These are phyloP conservation scores for Dryobotodes eremita DNA, from an alignment of 2,888 invertebrate species.

Conservation along the genomic window DNA sequence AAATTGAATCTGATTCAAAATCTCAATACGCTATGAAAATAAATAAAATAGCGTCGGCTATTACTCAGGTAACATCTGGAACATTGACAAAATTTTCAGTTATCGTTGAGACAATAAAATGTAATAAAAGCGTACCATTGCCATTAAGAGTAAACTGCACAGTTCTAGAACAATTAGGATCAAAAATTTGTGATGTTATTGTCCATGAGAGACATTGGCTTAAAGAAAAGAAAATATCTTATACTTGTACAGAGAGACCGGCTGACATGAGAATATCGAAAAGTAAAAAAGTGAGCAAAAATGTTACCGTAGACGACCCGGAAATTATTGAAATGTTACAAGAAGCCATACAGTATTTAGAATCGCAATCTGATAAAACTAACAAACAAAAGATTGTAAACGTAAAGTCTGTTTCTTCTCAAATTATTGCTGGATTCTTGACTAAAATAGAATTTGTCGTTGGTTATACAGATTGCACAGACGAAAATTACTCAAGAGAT, in stretches of 20 bases:
- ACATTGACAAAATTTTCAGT: slow-evolving; percentile 79
- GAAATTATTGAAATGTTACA: slow-evolving; percentile 77
- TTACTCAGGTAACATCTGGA: slow-evolving; percentile 75
- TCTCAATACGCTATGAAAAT: slow-evolving; percentile 75
- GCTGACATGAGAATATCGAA: slow-evolving; percentile 74
- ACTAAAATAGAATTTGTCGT: slow-evolving; percentile 91
- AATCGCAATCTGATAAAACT: slow-evolving; percentile 78
- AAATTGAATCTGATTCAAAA: slow-evolving; percentile 79
- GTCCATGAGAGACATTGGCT: slow-evolving; percentile 76
- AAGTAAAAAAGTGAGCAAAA: slow-evolving; percentile 53
- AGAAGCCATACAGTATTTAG: slow-evolving; percentile 83
- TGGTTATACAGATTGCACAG: slow-evolving; percentile 89
- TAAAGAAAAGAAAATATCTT: slow-evolving; percentile 77
- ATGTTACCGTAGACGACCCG: slow-evolving; percentile 71
- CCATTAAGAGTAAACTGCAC: slow-evolving; percentile 76
- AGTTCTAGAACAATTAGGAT: slow-evolving; percentile 73
- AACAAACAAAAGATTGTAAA: slow-evolving; percentile 81
- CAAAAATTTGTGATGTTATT: slow-evolving; percentile 80
- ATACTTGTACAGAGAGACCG: slow-evolving; percentile 77
- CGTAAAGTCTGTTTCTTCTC: slow-evolving; percentile 84
- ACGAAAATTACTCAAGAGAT: slow-evolving; percentile 72
- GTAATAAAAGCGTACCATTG: slow-evolving; percentile 74
- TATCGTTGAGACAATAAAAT: slow-evolving; percentile 77
- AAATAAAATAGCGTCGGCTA: slow-evolving; percentile 77
- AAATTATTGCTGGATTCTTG: slow-evolving; percentile 90